Conservation (phyloP, 2,113 vertebrate genomes). For the Tachycineta bicolor region DNA sequence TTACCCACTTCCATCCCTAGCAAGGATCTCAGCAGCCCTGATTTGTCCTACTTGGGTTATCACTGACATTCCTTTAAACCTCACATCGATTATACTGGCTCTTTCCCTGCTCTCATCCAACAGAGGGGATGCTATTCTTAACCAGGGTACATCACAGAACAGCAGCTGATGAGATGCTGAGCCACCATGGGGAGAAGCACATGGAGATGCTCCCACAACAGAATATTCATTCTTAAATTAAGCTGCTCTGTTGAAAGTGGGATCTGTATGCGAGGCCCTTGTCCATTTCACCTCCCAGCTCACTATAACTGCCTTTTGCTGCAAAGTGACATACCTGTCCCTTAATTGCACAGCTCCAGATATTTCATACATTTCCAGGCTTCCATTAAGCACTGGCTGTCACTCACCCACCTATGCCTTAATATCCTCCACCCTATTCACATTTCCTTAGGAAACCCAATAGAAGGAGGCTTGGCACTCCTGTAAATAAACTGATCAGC, state of each 20-base stretch:
- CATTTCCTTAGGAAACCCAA: background rate
- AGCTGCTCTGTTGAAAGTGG: background rate
- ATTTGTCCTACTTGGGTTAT: conserved; percentile 10
- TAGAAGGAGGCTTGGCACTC: background rate
- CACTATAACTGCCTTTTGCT: background rate
- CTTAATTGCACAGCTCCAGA: background rate
- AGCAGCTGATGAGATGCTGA: background rate
- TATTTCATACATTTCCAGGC: background rate
- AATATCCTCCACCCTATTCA: background rate
- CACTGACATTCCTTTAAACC: background rate
- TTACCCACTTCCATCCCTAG: background rate
- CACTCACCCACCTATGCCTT: background rate
- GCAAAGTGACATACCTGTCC: background rate
- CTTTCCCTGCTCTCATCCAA: background rate
- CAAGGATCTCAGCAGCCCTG: background rate
- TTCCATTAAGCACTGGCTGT: background rate
- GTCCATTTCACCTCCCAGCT: background rate
- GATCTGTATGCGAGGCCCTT: background rate
- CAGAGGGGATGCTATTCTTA: conserved; percentile 14
- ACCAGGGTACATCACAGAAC: background rate
- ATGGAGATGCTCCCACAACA: background rate
- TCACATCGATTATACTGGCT: background rate
- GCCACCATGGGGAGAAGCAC: background rate
- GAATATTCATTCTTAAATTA: background rate
- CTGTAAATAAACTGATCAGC: background rate